Evolutionary conservation across 2,888 invertebrate species (phyloP).

Genomic region (Scrobipalpa atriplicella): DNA sequence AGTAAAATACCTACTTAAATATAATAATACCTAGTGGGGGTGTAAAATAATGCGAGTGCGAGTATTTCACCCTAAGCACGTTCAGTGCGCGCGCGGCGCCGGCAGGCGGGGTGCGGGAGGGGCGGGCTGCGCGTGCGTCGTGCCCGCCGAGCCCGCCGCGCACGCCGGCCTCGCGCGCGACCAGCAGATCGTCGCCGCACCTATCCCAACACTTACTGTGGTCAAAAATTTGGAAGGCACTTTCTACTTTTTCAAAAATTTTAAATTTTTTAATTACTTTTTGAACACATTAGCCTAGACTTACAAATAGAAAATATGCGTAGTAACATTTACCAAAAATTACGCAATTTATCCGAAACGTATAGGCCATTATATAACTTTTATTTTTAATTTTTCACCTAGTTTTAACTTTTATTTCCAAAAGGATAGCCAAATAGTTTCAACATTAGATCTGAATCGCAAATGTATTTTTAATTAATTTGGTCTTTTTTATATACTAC

Average conservation of each 20-base stretch:
- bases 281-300: slow-evolving; percentile 90
- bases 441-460: slow-evolving; percentile 76
- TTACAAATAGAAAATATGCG: slow-evolving; percentile 83
- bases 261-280: slow-evolving; percentile 81
- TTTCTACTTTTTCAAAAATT: slow-evolving; percentile 87
- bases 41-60: background rate
- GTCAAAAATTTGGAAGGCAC: slow-evolving; percentile 90
- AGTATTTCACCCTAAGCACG: slow-evolving; percentile 56
- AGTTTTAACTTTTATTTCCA: slow-evolving; percentile 76
- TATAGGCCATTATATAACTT: slow-evolving; percentile 78
- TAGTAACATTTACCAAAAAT: slow-evolving; percentile 82
- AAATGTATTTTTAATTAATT: slow-evolving; percentile 71
- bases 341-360: slow-evolving; percentile 80
- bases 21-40: background rate
- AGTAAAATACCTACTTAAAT: background rate
- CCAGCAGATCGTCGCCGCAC: slow-evolving; percentile 76
- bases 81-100: slow-evolving; percentile 49
- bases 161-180: slow-evolving; percentile 44
- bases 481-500: slow-evolving; percentile 79
- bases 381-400: slow-evolving; percentile 62
- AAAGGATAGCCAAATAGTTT: slow-evolving; percentile 81
- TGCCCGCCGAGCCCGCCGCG: slow-evolving; percentile 31
- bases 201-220: slow-evolving; percentile 83
- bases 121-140: slow-evolving; percentile 28
- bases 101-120: too few species aligned